A percentile compares a stretch with the other conserved stretches of the same genome.
These are phyloP conservation scores for Macrobrachium nipponense DNA, from an alignment of 1,140 invertebrate species.

Conservation along the genomic window DNA sequence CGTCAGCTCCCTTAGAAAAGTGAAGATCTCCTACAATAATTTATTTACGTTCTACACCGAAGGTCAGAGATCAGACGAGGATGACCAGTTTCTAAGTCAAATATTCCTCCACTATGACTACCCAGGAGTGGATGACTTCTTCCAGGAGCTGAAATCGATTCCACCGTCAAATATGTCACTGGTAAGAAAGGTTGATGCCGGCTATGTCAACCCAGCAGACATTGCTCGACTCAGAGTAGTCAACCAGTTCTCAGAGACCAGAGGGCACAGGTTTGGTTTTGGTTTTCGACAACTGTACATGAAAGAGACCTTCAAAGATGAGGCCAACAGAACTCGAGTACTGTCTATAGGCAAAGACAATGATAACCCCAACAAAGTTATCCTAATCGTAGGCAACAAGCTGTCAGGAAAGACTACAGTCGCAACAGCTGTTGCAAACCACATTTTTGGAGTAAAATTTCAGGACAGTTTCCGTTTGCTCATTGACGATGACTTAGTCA, in stretches of 20 bases:
- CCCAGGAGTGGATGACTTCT: conserved; percentile 38
- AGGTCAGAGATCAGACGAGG: conserved; percentile 1
- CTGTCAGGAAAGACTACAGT: conserved; percentile 38
- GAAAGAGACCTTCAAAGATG: conserved; percentile 14
- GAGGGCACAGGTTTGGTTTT: background rate
- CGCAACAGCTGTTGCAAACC: conserved; percentile 26
- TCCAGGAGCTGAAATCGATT: conserved; percentile 22
- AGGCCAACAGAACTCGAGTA: background rate
- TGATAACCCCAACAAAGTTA: conserved; percentile 8
- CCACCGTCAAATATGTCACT: conserved; percentile 24
- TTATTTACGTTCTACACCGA: conserved; percentile 25
- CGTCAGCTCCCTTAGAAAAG: conserved; percentile 23
- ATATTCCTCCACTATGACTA: conserved; percentile 33
- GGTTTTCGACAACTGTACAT: conserved; percentile 19
- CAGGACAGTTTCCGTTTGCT: conserved; percentile 43
- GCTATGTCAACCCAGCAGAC: background rate
- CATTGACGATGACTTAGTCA: conserved; percentile 20
- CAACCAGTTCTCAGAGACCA: conserved; percentile 15
- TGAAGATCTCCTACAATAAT: conserved; percentile 29
- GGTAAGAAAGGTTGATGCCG: background rate
- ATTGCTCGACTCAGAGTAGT: conserved; percentile 24
- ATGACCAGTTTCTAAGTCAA: conserved; percentile 27
- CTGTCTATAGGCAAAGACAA: conserved; percentile 16
- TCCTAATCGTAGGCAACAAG: conserved; percentile 25
- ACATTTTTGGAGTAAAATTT: conserved; percentile 32